Percentiles rank a stretch among this genome's conserved stretches.
Conservation (phyloP, 2,888 invertebrate species). For the Drosophila parthenogenetica region DNA sequence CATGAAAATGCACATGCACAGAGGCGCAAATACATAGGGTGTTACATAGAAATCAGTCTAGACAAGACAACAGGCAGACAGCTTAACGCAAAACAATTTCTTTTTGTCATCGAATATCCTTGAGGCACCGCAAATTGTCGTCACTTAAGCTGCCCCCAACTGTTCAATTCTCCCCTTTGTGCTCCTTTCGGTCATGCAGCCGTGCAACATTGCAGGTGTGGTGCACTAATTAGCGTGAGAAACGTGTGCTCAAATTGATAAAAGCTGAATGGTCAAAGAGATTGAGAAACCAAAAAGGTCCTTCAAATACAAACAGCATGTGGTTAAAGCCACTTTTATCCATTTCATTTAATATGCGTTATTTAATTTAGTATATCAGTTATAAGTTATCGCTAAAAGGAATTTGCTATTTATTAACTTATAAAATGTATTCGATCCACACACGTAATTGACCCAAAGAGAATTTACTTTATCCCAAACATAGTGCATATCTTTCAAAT, state of each 20-base stretch:
- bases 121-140: conserved; percentile 77
- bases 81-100: conserved; percentile 77
- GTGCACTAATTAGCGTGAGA: conserved; percentile 75
- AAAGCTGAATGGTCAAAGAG: conserved; percentile 14
- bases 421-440: conserved; percentile 60
- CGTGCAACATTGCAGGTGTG: conserved; percentile 11
- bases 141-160: conserved; percentile 66
- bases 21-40: conserved; percentile 4
- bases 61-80: conserved; percentile 71
- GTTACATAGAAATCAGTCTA: conserved; percentile 67
- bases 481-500: neutral
- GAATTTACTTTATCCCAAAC: neutral
- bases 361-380: conserved; percentile 14
- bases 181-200: neutral
- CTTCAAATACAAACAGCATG: conserved; percentile 43
- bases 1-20: conserved; percentile 23
- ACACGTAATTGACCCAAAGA: conserved; percentile 22
- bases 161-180: neutral
- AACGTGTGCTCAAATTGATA: conserved; percentile 37
- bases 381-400: neutral
- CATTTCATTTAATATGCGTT: conserved; percentile 79
- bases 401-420: conserved; percentile 6
- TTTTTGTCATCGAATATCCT: conserved; percentile 81
- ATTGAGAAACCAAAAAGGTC: neutral
- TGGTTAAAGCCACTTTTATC: conserved; percentile 60